Base-by-base conservation (phyloP, 2,888 invertebrate genomes). In the Athetis lepigone region DNA sequence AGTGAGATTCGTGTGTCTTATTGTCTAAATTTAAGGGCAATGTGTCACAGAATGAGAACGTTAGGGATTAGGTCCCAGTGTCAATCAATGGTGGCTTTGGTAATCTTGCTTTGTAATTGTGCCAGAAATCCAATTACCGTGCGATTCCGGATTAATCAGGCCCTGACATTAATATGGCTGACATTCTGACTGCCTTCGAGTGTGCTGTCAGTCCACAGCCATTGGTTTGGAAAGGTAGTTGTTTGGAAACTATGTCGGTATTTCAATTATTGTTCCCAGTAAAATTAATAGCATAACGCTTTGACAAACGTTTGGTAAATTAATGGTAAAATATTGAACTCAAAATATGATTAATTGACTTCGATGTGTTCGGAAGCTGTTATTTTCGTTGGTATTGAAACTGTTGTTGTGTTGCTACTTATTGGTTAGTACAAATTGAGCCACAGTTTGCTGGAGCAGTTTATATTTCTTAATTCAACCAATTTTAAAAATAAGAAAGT, bases 41-140 rank as follows among this genome's bases (percentile, higher is more conserved):
- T 86, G 74, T 84, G 80, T 86, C 73, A 69, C 62, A 62, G 65
- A 75, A 82, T 73, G 79, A 84, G 80, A 84, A 79, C 81, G 80
- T 83, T 75, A 69, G 76, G 83, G 86, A 86, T 89, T 89, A 88
- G 82, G 85, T 80, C 76, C 83, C 82, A 81, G 82, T 89, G 88
- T 88, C 89, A 89, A 89, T 89, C 89, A 88, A 84, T 66, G 82
- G 84, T 81, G 85, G 88, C 85, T 87, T 88, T 85, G 79, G 84
- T 87, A 84, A 88, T 89, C 88, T 88, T 87, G 85, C 85, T 80
- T 83, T 80, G 89, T 87, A 88, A 88, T 88, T 86, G 84, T 86
- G 75, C 81, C 80, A 81, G 83, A 84, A 85, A 88, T 88, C 85
- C 85, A 87, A 89, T 89, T 85, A 88, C 78, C 74, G 68, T 75